Conservation (phyloP, 2,113 vertebrate species). For the Eulemur macaco region DNA sequence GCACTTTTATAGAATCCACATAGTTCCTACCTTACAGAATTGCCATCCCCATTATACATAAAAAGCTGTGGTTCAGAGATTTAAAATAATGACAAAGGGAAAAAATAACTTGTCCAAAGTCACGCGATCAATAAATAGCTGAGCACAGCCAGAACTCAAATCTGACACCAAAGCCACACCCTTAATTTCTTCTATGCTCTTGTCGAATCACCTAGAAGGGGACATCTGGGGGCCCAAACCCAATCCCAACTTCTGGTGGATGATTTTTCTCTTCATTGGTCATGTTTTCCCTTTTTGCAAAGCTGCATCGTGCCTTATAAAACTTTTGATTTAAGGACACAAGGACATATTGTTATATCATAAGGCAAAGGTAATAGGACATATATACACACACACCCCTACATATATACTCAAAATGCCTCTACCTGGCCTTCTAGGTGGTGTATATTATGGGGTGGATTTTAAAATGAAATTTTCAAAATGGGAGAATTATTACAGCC, state of each 20-base stretch:
- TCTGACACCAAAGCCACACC: neutral
- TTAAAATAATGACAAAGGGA: neutral
- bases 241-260: neutral
- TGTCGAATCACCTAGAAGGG: neutral
- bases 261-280: neutral
- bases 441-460: neutral
- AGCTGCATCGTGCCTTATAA: accelerated
- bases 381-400: neutral
- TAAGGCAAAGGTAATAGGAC: neutral
- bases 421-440: neutral
- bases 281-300: neutral
- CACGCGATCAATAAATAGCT: neutral
- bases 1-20: neutral
- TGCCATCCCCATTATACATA: neutral
- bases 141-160: neutral
- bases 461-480: neutral
- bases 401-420: neutral
- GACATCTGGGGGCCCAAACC: neutral
- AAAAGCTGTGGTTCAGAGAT: neutral
- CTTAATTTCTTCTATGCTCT: neutral
- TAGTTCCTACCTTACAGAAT: neutral
- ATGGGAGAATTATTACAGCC: neutral
- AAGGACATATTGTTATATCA: no score
- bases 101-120: neutral
- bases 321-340: neutral